A percentile compares a stretch with the other conserved stretches of the same genome.
phyloP scores from a whole-genome alignment of 2,797 vertebrate species.

The Botia kubotai region DNA sequence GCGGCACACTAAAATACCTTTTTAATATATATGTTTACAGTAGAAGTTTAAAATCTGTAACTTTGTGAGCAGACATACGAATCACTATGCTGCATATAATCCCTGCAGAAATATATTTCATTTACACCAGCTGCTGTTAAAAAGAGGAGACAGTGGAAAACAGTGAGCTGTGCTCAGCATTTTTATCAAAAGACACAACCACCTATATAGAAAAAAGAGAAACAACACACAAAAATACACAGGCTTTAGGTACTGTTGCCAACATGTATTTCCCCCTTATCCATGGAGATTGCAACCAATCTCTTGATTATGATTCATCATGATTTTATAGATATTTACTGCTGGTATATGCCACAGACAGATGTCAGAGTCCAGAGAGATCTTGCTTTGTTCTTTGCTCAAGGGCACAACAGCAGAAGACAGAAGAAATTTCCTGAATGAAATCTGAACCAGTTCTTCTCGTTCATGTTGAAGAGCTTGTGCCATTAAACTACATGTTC shows the following conservation, averaged over 20 bases:
- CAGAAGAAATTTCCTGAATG: neutral
- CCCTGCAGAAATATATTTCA: slow-evolving; percentile 26
- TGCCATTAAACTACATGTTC: neutral
- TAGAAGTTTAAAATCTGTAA: slow-evolving; percentile 36
- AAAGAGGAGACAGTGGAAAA: slow-evolving; percentile 19
- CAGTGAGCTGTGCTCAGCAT: slow-evolving; percentile 11
- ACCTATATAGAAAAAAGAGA: neutral
- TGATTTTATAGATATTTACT: slow-evolving; percentile 19
- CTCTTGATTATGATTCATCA: slow-evolving; percentile 2
- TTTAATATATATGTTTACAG: slow-evolving; percentile 23
- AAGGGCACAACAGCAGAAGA: neutral
- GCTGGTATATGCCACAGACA: neutral
- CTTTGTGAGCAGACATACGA: slow-evolving; percentile 42
- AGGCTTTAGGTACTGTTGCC: slow-evolving; percentile 1
- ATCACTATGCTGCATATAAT: slow-evolving; percentile 25
- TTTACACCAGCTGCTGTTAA: slow-evolving; percentile 37
- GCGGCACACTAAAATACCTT: slow-evolving; percentile 10
- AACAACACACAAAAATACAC: neutral
- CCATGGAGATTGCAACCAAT: slow-evolving; percentile 5
- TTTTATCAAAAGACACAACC: slow-evolving; percentile 14
- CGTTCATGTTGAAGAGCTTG: neutral
- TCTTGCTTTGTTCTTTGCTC: slow-evolving; percentile 24
- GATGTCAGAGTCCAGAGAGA: neutral
- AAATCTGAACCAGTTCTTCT: slow-evolving; percentile 1
- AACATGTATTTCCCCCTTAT: slow-evolving; percentile 2